A percentile compares a stretch with the other conserved stretches of the same genome.
These are phyloP conservation scores for Drosophila persimilis DNA, from an alignment of 1,140 invertebrate genomes.

Conservation along the genomic window DNA sequence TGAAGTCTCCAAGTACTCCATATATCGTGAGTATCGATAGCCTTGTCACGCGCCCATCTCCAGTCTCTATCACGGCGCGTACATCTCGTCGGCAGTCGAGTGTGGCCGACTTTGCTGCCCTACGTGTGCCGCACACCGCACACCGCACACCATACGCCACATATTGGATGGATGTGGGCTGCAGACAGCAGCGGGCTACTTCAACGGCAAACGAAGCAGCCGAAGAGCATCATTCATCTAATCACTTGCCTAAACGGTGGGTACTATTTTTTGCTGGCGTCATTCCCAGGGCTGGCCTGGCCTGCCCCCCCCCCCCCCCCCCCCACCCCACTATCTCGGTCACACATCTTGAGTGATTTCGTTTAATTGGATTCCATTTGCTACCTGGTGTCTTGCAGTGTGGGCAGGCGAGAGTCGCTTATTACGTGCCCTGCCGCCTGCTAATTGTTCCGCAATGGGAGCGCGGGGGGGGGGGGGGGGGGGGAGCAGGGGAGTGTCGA, in stretches of 20 bases:
- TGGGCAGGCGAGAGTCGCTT: constrained; percentile 7
- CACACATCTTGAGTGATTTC: constrained; percentile 33
- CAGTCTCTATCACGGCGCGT: constrained; percentile 26
- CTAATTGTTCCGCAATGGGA: constrained; percentile 12
- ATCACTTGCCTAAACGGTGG: constrained; percentile 53
- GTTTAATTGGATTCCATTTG: constrained; percentile 55
- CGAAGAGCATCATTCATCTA: constrained; percentile 44
- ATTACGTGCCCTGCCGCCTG: constrained; percentile 27
- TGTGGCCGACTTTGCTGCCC: constrained; percentile 17
- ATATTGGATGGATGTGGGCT: constrained; percentile 1
- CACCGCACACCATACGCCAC: no score
- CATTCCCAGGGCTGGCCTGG: constrained; percentile 26
- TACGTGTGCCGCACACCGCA: constrained; percentile 11
- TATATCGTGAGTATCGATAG: neutral
- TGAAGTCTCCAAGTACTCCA: neutral
- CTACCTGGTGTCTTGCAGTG: constrained; percentile 24
- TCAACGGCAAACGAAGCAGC: neutral
- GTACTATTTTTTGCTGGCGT: constrained; percentile 37
- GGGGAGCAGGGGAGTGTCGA: no score
- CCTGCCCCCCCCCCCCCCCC: no score
- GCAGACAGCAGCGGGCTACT: neutral
- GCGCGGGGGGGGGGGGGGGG: no score
- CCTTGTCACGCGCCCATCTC: constrained; percentile 23
- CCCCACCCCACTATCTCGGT: constrained; percentile 35
- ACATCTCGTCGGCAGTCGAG: constrained; percentile 36